phyloP scores from a whole-genome alignment of 2,888 invertebrate genomes.

The Terebella lapidaria region DNA sequence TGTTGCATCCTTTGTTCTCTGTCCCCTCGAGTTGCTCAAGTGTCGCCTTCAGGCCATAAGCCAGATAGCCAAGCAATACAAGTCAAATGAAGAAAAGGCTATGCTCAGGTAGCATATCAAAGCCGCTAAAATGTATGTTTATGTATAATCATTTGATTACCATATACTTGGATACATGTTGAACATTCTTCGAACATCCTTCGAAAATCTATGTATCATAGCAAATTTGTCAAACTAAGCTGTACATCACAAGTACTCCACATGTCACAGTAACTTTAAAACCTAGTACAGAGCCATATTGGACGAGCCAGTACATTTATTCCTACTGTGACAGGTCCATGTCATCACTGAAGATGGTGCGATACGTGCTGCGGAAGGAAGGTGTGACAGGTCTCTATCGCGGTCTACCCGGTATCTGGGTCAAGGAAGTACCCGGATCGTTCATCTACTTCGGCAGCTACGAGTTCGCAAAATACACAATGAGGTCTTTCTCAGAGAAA shows the following conservation, averaged over 20 bases:
- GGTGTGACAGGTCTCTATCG: conserved; percentile 22
- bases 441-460: conserved; percentile 26
- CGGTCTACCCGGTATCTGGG: conserved; percentile 25
- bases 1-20: conserved; percentile 19
- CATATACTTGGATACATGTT: too few species aligned
- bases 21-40: conserved; percentile 23
- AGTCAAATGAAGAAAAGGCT: background rate
- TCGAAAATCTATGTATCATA: too few species aligned
- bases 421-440: conserved; percentile 24
- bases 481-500: background rate
- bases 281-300: too few species aligned
- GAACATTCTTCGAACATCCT: too few species aligned
- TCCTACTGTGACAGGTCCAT: background rate
- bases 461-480: conserved; percentile 15
- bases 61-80: conserved; percentile 2
- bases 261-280: too few species aligned
- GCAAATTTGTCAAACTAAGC: too few species aligned
- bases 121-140: too few species aligned
- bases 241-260: too few species aligned
- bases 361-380: conserved; percentile 9
- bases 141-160: too few species aligned
- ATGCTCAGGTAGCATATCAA: background rate
- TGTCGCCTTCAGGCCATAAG: conserved; percentile 21
- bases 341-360: background rate
- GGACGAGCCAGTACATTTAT: too few species aligned